Conservation (phyloP, 2,113 vertebrate species). For the Mesembrinibis cayennensis region DNA sequence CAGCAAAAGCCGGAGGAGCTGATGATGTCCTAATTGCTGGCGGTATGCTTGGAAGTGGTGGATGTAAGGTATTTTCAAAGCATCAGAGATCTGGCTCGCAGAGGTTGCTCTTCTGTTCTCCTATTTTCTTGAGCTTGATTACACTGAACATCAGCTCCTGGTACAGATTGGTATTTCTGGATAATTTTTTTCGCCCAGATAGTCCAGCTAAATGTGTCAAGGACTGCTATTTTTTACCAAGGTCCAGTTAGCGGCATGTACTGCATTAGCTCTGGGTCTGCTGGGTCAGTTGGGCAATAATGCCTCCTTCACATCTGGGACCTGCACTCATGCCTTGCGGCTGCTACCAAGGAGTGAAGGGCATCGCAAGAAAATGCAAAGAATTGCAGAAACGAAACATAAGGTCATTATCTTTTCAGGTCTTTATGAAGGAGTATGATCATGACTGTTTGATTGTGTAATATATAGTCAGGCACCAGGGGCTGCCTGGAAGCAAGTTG, state of each 20-base stretch:
- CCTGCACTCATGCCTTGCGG: neutral
- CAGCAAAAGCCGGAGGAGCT: neutral
- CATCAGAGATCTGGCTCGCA: neutral
- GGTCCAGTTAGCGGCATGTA: neutral
- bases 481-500: neutral
- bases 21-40: neutral
- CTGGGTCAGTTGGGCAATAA: conserved; percentile 18
- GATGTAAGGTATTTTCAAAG: neutral
- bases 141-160: neutral
- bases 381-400: neutral
- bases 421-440: neutral
- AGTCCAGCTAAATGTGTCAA: neutral
- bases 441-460: neutral
- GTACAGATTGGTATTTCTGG: neutral
- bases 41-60: neutral
- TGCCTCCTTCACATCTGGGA: neutral
- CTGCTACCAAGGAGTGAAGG: neutral
- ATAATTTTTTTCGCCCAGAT: neutral
- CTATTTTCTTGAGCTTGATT: neutral
- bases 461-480: neutral
- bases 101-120: neutral
- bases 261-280: neutral
- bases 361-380: neutral
- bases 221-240: neutral
- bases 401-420: neutral